phyloP scores from a whole-genome alignment of 2,888 invertebrate species.

The Hemaris fuciformis region DNA sequence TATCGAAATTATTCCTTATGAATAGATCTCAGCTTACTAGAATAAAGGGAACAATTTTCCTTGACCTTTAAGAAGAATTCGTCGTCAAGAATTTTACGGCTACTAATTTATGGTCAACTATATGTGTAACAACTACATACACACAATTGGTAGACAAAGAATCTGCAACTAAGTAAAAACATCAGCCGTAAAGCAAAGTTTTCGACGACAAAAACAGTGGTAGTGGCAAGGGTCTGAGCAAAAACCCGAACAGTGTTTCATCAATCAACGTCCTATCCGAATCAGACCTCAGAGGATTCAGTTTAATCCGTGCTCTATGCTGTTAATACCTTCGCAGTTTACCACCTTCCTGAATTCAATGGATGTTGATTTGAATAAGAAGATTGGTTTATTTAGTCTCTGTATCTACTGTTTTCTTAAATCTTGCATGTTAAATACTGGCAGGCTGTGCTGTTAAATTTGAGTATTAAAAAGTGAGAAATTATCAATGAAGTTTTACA shows the following conservation, averaged over 20 bases:
- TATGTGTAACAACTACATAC: background rate
- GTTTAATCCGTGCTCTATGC: slow-evolving; percentile 28
- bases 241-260: slow-evolving; percentile 26
- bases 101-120: background rate
- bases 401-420: too few species aligned
- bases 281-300: slow-evolving; percentile 28
- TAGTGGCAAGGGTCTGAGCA: slow-evolving; percentile 16
- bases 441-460: too few species aligned
- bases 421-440: too few species aligned
- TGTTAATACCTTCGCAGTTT: slow-evolving; percentile 27
- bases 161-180: background rate
- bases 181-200: background rate
- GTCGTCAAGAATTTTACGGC: too few species aligned
- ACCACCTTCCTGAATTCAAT: slow-evolving; percentile 17
- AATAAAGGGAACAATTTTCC: too few species aligned
- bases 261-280: slow-evolving; percentile 36
- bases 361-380: slow-evolving; percentile 1
- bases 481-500: too few species aligned
- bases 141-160: background rate
- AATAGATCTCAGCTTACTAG: too few species aligned
- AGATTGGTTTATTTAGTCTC: background rate
- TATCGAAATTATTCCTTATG: too few species aligned
- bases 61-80: too few species aligned
- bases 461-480: too few species aligned
- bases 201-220: background rate